A percentile compares a stretch with the other conserved stretches of the same genome.
Evolutionary conservation across 2,888 invertebrate genomes (phyloP).

Genomic region (Ametastegia equiseti): DNA sequence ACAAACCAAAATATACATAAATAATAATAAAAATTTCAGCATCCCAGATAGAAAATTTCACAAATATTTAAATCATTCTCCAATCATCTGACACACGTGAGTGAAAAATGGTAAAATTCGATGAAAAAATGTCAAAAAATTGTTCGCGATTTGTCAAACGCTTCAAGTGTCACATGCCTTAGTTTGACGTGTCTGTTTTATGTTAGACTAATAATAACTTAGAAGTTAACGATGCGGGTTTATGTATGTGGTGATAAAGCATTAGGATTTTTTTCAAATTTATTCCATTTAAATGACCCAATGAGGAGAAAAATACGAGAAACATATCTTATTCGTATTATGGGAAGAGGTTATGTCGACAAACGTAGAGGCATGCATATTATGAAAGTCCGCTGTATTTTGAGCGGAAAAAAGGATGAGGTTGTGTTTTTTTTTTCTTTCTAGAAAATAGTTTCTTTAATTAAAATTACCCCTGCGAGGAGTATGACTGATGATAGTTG

Average conservation of each 20-base stretch:
- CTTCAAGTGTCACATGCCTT: not conserved
- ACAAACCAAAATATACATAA: not conserved
- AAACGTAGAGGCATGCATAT: not conserved
- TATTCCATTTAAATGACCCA: not conserved
- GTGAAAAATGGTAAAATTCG: not conserved
- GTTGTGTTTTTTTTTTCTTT: not conserved
- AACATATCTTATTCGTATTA: not conserved
- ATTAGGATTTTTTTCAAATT: not conserved
- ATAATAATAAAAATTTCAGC: not conserved
- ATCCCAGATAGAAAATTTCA: slow-evolving; percentile 26
- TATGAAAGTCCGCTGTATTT: not conserved
- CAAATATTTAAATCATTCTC: slow-evolving; percentile 24
- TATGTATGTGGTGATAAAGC: not conserved
- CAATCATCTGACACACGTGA: slow-evolving; percentile 43
- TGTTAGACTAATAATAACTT: not conserved
- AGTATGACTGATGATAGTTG: slow-evolving; percentile 55
- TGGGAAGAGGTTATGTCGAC: not conserved
- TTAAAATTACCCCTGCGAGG: slow-evolving; percentile 59
- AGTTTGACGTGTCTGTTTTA: not conserved
- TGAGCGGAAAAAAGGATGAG: not conserved
- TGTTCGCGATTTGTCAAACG: not conserved
- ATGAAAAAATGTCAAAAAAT: not conserved
- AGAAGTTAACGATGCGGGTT: not conserved
- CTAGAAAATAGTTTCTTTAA: not conserved
- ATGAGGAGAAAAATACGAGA: not conserved